Evolutionary conservation across 2,113 vertebrate species (phyloP).

Genomic region (Protomyctophum bolini): DNA sequence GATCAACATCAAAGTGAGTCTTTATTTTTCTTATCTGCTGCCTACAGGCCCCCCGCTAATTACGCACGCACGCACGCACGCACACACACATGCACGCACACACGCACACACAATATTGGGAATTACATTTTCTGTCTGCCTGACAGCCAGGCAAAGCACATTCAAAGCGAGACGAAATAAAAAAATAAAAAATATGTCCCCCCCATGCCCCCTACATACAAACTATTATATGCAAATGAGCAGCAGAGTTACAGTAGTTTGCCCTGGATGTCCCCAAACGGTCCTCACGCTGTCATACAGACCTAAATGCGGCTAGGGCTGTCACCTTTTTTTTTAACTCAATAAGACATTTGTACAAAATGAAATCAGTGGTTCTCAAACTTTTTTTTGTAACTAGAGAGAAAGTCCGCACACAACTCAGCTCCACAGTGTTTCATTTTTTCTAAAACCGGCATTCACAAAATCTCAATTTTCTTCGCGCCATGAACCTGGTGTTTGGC

Average conservation of each 20-base stretch:
- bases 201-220: not conserved
- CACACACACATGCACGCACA: conserved; percentile 39
- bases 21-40: conserved; percentile 71
- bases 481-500: no score
- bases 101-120: conserved; percentile 42
- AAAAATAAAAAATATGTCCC: conserved; percentile 33
- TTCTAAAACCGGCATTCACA: no score
- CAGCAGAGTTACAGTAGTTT: not conserved
- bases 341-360: no score
- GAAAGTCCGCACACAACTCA: no score
- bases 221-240: not conserved
- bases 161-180: conserved; percentile 21
- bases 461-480: no score
- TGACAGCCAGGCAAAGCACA: conserved; percentile 18
- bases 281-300: no score
- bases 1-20: conserved; percentile 72
- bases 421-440: no score
- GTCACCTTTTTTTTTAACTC: no score
- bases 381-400: no score
- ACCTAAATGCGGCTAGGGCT: no score
- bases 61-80: conserved; percentile 54
- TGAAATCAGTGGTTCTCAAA: no score
- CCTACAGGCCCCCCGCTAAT: conserved; percentile 60
- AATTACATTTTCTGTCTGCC: conserved; percentile 58
- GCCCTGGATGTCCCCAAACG: no score